phyloP scores from a whole-genome alignment of 2,888 invertebrate species.

The Drosophila birchii region DNA sequence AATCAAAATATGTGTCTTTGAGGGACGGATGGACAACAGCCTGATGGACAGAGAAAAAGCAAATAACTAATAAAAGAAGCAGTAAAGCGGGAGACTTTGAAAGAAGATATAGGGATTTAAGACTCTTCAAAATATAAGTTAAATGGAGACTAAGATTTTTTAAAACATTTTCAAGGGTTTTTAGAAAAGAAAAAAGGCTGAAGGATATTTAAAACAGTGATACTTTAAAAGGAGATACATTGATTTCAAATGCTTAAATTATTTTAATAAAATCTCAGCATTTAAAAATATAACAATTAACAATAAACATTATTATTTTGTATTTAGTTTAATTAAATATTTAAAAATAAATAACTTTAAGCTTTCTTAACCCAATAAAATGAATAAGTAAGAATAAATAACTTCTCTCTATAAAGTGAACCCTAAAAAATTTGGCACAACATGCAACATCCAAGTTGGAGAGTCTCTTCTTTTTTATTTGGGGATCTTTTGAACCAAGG shows the following conservation, averaged over 20 bases:
- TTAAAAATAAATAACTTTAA: background rate
- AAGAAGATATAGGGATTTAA: slow-evolving; percentile 3
- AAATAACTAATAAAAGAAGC: slow-evolving; percentile 53
- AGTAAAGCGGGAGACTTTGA: background rate
- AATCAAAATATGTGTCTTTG: slow-evolving; percentile 84
- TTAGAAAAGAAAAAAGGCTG: background rate
- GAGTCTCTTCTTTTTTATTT: slow-evolving; percentile 1
- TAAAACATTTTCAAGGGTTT: background rate
- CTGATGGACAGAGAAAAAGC: slow-evolving; percentile 27
- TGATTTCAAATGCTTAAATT: background rate
- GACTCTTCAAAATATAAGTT: background rate
- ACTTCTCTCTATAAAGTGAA: slow-evolving; percentile 3
- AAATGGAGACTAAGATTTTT: background rate
- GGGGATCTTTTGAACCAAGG: slow-evolving; percentile 2
- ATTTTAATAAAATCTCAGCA: too few species aligned
- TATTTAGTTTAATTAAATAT: background rate
- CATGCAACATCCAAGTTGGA: slow-evolving; percentile 18
- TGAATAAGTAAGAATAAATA: background rate
- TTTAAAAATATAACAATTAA: too few species aligned
- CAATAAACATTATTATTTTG: background rate
- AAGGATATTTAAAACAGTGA: background rate
- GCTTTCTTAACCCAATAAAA: slow-evolving; percentile 40
- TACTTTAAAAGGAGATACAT: background rate
- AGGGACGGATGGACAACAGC: slow-evolving; percentile 62
- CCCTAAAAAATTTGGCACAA: slow-evolving; percentile 42